Evolutionary conservation across 2,113 vertebrate species (phyloP).

Genomic region (Lepus europaeus): DNA sequence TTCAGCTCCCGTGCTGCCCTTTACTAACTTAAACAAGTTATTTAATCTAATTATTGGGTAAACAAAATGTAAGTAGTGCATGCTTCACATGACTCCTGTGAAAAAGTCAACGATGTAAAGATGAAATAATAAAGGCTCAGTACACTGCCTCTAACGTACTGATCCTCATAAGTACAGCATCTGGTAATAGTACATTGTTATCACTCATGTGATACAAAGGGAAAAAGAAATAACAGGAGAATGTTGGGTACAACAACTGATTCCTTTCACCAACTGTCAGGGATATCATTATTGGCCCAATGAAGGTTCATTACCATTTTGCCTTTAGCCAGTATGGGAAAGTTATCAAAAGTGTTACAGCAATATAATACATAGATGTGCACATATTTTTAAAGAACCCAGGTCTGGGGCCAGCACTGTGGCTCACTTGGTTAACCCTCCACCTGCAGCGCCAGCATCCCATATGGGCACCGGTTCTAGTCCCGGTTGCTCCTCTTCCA

Average conservation of each 20-base stretch:
- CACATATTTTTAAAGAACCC: not conserved
- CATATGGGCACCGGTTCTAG: too few relatives aligned
- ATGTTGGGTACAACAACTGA: not conserved
- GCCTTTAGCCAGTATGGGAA: not conserved
- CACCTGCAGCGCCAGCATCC: too few relatives aligned
- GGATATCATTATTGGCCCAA: not conserved
- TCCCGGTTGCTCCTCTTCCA: too few relatives aligned
- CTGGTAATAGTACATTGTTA: not conserved
- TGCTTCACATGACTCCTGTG: not conserved
- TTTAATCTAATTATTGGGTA: not conserved
- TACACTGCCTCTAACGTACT: not conserved
- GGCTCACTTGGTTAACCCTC: too few relatives aligned
- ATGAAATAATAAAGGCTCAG: conserved; percentile 21
- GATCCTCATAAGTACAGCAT: conserved; percentile 47
- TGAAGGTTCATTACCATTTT: conserved; percentile 13
- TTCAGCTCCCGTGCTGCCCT: not conserved
- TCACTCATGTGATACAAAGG: not conserved
- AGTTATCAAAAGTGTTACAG: conserved; percentile 40
- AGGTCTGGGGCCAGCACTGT: too few relatives aligned
- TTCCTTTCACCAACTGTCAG: conserved; percentile 8
- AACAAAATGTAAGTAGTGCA: not conserved
- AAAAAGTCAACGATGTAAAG: conserved; percentile 4
- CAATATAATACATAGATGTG: conserved; percentile 15
- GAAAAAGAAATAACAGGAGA: conserved; percentile 15
- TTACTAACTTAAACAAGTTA: conserved; percentile 28